A percentile compares a stretch with the other conserved stretches of the same genome.
phyloP scores from a whole-genome alignment of 2,888 invertebrate genomes.

The Choristoneura rosaceana region DNA sequence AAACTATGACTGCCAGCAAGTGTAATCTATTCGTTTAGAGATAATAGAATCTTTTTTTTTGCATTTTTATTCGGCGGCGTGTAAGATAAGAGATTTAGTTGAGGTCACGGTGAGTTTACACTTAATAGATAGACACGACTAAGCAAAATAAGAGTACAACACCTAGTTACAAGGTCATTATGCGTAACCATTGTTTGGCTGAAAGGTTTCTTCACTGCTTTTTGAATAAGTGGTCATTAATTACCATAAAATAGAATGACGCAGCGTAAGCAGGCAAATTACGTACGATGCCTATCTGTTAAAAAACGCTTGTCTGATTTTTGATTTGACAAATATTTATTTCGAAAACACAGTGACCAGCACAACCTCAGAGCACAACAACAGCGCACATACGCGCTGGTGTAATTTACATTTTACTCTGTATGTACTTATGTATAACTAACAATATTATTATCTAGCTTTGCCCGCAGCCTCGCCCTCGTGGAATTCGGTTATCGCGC shows the following conservation, averaged over 20 bases:
- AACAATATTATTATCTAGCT: no score
- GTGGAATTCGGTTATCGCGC: no score
- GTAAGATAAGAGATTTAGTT: neutral
- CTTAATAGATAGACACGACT: neutral
- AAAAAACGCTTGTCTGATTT: no score
- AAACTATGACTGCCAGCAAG: no score
- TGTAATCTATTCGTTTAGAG: neutral
- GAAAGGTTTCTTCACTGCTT: neutral
- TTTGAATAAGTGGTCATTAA: neutral
- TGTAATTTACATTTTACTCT: no score
- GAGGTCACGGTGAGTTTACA: neutral
- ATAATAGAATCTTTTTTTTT: neutral
- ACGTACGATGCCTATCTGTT: neutral
- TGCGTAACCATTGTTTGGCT: neutral
- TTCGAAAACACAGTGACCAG: no score
- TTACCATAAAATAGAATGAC: conserved; percentile 2
- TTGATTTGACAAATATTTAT: no score
- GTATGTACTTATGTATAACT: no score
- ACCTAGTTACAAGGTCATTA: neutral
- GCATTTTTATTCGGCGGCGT: neutral
- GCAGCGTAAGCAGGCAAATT: neutral
- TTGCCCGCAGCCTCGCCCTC: no score
- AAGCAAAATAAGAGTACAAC: neutral
- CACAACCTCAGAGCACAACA: no score
- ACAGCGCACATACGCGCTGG: no score